Evolutionary conservation across 2,888 invertebrate species (phyloP).

Genomic region (Endomychus coccineus): DNA sequence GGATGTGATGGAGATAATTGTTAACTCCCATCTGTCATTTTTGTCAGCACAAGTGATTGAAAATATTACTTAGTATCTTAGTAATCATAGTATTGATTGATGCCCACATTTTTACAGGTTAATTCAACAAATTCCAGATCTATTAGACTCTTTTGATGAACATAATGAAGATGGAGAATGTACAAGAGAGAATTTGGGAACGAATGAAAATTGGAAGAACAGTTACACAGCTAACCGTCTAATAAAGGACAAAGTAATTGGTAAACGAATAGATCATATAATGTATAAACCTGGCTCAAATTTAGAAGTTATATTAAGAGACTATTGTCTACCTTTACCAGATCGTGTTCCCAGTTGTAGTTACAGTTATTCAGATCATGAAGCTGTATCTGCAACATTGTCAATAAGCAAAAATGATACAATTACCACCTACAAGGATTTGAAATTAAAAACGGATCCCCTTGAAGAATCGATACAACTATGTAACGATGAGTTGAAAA

Average conservation of each 20-base stretch:
- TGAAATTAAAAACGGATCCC: conserved; percentile 22
- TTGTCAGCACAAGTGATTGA: too few relatives aligned
- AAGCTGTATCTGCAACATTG: conserved; percentile 64
- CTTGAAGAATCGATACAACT: conserved; percentile 54
- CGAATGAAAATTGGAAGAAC: conserved; percentile 74
- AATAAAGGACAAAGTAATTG: conserved; percentile 54
- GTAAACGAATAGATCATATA: conserved; percentile 91
- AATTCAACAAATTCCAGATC: conserved; percentile 50
- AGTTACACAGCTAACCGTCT: conserved; percentile 62
- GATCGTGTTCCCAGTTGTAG: conserved; percentile 60
- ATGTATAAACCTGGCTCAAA: conserved; percentile 52
- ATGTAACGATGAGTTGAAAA: conserved; percentile 50
- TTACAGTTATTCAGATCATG: conserved; percentile 86
- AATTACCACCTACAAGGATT: conserved; percentile 11
- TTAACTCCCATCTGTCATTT: too few relatives aligned
- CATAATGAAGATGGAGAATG: conserved; percentile 32
- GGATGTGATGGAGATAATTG: too few relatives aligned
- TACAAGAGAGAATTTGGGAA: conserved; percentile 52
- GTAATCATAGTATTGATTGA: conserved; percentile 13
- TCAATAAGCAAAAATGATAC: conserved; percentile 32
- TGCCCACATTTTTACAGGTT: conserved; percentile 46
- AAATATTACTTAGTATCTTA: background rate
- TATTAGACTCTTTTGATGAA: conserved; percentile 47
- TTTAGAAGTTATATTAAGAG: conserved; percentile 42
- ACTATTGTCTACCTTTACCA: conserved; percentile 65